Evolutionary conservation across 1,140 invertebrate genomes (phyloP).

Genomic region (Antheraea mylitta): DNA sequence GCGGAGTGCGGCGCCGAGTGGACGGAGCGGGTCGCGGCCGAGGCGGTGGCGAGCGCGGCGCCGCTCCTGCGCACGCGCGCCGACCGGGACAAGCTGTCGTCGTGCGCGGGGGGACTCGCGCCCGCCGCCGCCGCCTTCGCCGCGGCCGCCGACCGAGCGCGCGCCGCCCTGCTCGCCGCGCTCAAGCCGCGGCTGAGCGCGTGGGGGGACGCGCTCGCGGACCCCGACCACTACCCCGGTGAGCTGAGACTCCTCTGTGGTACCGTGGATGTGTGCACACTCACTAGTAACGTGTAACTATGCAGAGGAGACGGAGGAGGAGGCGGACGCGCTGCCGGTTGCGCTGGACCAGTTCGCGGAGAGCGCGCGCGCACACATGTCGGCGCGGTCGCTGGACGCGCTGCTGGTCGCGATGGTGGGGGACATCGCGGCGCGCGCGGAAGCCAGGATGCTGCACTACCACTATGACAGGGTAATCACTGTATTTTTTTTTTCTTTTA

Average conservation of each 20-base stretch:
- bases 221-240: slow-evolving; percentile 31
- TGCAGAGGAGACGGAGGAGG: slow-evolving; percentile 50
- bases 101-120: too few species aligned
- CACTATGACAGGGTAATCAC: slow-evolving; percentile 46
- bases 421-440: slow-evolving; percentile 42
- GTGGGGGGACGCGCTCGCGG: slow-evolving; percentile 43
- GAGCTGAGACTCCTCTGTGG: too few species aligned
- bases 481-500: too few species aligned
- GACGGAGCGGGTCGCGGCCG: slow-evolving; percentile 80
- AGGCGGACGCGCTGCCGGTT: slow-evolving; percentile 45
- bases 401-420: slow-evolving; percentile 78
- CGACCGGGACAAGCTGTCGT: too few species aligned
- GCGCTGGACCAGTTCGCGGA: slow-evolving; percentile 51
- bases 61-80: too few species aligned
- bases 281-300: too few species aligned
- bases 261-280: too few species aligned
- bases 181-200: slow-evolving; percentile 30
- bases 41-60: too few species aligned
- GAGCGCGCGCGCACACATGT: slow-evolving; percentile 28
- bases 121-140: too few species aligned
- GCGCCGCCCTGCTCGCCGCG: slow-evolving; percentile 37
- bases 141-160: slow-evolving; percentile 29
- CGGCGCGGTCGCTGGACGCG: slow-evolving; percentile 42
- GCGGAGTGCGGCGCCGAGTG: slow-evolving; percentile 96
- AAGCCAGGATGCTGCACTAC: slow-evolving; percentile 36